Base-by-base conservation (phyloP, 2,113 vertebrate genomes). In the Perca fluviatilis region DNA sequence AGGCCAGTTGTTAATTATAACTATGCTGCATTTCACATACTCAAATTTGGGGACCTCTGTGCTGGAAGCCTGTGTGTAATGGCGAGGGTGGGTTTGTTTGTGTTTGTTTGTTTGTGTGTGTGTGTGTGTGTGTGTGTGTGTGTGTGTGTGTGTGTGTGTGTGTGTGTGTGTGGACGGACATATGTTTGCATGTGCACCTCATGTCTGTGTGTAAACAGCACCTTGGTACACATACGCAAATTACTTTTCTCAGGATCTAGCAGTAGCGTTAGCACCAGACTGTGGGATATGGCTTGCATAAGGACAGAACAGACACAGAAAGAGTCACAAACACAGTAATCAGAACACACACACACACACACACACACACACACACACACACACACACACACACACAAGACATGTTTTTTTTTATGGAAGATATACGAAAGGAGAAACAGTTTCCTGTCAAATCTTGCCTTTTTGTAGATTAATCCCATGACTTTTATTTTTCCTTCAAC, bases 1-100 rank as follows among this genome's bases (percentile, higher is more conserved):
- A 70, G 83, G 74, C 27, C 85, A 87, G 85, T 79, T 86, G 77
- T 89, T 90, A 89, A 92, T 91, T 84, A 89, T 80, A 90, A 84
- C 53, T 13, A 43, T 21, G 62, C 68, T 77, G 73, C 69, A 54
- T 23, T 74, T 72, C 79, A 68, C 65, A 74, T 63, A 33, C 9
- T 1, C 49, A 54, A 13, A 64, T 58, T 36, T 1, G 25, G 47
- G 21, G 51, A 77, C 71, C 66, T 58, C 49, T 82, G 77, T 47
- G 69, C 64, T 58, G 18, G 36, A n/a, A 69, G 53, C 19, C 0
- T 71, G 8, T 25, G 23, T 43, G 54, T 63, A 66, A 65, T 67
- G 63, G 49, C 7, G 25, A 46, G 11, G 27, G 30, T 61, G 63
- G 36, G 14, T n/a, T n/a, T n/a, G n/a, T n/a, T n/a, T n/a, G n/a